These are phyloP conservation scores for Babyrousa celebensis DNA, from an alignment of 2,797 vertebrate genomes.

Conservation along the genomic window DNA sequence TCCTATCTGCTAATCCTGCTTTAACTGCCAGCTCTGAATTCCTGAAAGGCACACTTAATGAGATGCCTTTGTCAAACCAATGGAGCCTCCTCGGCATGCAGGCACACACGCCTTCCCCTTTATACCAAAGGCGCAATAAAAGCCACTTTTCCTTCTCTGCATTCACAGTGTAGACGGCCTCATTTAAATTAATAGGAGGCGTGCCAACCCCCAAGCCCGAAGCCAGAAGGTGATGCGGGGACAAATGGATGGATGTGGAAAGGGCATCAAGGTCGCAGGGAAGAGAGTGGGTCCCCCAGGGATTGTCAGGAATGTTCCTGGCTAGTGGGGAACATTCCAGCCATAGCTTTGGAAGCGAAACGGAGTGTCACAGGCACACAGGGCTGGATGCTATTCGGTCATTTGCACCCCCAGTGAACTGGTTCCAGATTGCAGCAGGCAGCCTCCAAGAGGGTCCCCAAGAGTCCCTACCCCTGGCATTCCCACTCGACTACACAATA, in stretches of 20 bases:
- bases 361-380: neutral
- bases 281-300: neutral
- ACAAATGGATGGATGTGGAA: neutral
- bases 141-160: neutral
- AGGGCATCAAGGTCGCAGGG: neutral
- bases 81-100: neutral
- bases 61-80: neutral
- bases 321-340: neutral
- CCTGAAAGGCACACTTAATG: neutral
- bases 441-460: neutral
- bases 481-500: neutral
- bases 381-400: neutral
- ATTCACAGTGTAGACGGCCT: neutral
- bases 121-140: neutral
- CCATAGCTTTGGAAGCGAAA: neutral
- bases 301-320: accelerated
- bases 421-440: neutral
- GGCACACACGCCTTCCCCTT: neutral
- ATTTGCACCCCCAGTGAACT: neutral
- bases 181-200: neutral
- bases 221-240: neutral
- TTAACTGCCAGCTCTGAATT: conserved; percentile 18
- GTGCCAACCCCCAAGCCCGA: neutral
- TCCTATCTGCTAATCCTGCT: neutral
- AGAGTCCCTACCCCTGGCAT: accelerated